phyloP scores from a whole-genome alignment of 1,140 invertebrate species.

The Cherax destructor region DNA sequence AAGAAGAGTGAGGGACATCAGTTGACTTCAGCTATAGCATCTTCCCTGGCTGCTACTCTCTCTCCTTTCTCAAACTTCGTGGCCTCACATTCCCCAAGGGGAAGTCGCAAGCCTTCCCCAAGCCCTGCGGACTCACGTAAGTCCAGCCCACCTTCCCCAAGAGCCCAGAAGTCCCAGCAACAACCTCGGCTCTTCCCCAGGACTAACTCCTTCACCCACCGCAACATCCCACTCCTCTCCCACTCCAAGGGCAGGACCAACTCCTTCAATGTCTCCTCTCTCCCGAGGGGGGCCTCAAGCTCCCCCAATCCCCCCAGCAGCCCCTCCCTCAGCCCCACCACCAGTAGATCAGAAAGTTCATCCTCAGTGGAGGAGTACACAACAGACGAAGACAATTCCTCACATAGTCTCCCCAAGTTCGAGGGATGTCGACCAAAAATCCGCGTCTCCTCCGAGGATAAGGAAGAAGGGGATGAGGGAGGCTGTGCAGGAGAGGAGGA shows the following conservation, averaged over 20 bases:
- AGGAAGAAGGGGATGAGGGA: constrained; percentile 1
- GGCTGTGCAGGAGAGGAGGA: neutral
- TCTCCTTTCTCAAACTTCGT: constrained; percentile 68
- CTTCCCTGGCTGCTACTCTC: constrained; percentile 64
- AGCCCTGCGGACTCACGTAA: constrained; percentile 32
- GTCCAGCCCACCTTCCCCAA: constrained; percentile 43
- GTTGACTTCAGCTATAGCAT: constrained; percentile 50
- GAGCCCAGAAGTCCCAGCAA: neutral
- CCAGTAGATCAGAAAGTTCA: constrained; percentile 41
- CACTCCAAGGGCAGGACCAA: constrained; percentile 19
- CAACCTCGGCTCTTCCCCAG: neutral
- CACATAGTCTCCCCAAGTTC: neutral
- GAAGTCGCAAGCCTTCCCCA: constrained; percentile 48
- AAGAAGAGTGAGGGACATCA: constrained; percentile 7
- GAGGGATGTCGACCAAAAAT: constrained; percentile 14
- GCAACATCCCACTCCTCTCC: neutral
- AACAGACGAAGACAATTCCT: neutral
- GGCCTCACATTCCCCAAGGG: constrained; percentile 58
- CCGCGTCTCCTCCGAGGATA: constrained; percentile 36
- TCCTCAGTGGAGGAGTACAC: constrained; percentile 18
- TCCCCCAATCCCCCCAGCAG: constrained; percentile 20
- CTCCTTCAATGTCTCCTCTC: constrained; percentile 38
- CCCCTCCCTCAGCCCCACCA: constrained; percentile 36
- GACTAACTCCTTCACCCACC: neutral
- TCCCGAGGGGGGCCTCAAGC: neutral